phyloP scores from a whole-genome alignment of 2,797 vertebrate species.

The Taenioides sp. region DNA sequence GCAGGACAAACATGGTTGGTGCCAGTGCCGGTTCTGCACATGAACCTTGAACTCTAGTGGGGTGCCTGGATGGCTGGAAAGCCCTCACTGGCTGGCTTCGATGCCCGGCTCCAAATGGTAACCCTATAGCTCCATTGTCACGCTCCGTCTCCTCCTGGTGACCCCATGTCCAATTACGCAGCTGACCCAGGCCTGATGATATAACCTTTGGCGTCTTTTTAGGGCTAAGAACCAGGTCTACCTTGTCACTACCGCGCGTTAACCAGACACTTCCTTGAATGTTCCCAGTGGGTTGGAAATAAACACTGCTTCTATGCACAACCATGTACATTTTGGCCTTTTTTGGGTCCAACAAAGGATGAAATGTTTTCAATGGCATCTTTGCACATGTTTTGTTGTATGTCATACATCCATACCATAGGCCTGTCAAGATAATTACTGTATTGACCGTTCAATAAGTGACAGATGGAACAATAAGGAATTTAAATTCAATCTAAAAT shows the following conservation, averaged over 20 bases:
- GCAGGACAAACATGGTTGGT: slow-evolving; percentile 26
- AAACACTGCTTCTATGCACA: slow-evolving; percentile 45
- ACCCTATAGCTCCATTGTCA: slow-evolving; percentile 79
- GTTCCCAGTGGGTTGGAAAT: slow-evolving; percentile 60
- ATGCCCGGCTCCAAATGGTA: slow-evolving; percentile 68
- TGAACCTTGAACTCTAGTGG: slow-evolving; percentile 73
- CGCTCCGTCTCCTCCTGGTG: slow-evolving; percentile 74
- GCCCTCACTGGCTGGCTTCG: slow-evolving; percentile 39
- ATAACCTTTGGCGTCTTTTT: slow-evolving; percentile 77
- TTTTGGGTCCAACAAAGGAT: too few relatives aligned
- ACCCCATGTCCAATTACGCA: slow-evolving; percentile 79
- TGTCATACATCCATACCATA: too few relatives aligned
- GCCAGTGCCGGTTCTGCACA: slow-evolving; percentile 52
- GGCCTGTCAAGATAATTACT: too few relatives aligned
- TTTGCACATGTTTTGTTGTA: too few relatives aligned
- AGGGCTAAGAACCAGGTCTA: slow-evolving; percentile 70
- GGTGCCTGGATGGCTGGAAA: slow-evolving; percentile 59
- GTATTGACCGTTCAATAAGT: too few relatives aligned
- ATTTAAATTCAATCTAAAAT: too few relatives aligned
- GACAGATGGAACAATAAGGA: too few relatives aligned
- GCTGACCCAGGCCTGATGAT: slow-evolving; percentile 80
- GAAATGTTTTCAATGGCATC: too few relatives aligned
- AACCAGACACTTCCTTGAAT: slow-evolving; percentile 82
- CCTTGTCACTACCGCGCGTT: slow-evolving; percentile 74
- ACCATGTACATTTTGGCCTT: slow-evolving; percentile 2